Evolutionary conservation across 2,113 vertebrate genomes (phyloP).

Genomic region (Platichthys flesus): DNA sequence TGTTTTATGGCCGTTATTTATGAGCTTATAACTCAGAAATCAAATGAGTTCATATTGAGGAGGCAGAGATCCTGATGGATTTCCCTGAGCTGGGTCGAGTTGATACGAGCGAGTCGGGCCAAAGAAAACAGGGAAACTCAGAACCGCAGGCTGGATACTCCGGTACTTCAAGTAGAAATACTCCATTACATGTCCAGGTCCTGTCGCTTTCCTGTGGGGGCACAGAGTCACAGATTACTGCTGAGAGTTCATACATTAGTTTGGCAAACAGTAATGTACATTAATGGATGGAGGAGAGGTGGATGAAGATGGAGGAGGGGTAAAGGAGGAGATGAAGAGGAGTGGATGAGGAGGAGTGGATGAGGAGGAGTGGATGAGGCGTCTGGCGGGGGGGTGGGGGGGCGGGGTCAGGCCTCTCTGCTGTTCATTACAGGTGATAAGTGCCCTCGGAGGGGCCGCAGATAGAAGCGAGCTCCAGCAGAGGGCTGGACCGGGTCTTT

Average conservation of each 20-base stretch:
- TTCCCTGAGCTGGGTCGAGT: constrained; percentile 59
- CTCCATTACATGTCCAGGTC: too few species aligned
- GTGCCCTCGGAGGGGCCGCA: constrained; percentile 68
- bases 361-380: background rate
- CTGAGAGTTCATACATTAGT: too few species aligned
- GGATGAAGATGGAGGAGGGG: background rate
- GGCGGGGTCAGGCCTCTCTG: constrained; percentile 34
- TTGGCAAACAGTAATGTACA: too few species aligned
- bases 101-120: constrained; percentile 35
- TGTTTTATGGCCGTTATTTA: constrained; percentile 82
- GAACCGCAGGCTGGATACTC: background rate
- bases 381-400: constrained; percentile 24
- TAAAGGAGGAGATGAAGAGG: background rate
- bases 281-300: background rate
- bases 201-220: too few species aligned
- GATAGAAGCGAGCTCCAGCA: constrained; percentile 21
- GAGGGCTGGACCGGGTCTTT: constrained; percentile 49
- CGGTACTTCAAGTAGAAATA: too few species aligned
- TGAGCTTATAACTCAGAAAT: constrained; percentile 81
- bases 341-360: background rate
- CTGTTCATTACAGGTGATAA: constrained; percentile 79
- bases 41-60: constrained; percentile 81
- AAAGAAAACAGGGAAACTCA: constrained; percentile 68
- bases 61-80: constrained; percentile 58
- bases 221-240: too few species aligned